Conservation (phyloP, 2,888 invertebrate species). For the Stenichneumon culpator region DNA sequence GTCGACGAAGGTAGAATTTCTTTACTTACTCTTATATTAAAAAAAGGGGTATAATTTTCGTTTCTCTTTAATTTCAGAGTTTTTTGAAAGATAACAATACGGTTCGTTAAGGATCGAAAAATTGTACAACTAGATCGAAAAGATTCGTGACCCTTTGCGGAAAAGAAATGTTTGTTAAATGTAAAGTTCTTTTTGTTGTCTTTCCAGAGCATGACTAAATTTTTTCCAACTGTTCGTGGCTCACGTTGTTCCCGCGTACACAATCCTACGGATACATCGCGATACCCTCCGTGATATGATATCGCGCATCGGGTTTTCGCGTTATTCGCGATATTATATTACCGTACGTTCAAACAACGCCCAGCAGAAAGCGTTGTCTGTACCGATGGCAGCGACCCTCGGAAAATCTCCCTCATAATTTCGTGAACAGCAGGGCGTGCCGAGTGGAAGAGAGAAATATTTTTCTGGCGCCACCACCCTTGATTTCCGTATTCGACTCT, state of each 20-base stretch:
- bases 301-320: conserved; percentile 1
- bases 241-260: background rate
- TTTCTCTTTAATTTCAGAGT: too few relatives aligned
- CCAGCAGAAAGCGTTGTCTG: conserved; percentile 20
- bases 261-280: background rate
- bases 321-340: conserved; percentile 18
- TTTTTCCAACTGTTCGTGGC: conserved; percentile 7
- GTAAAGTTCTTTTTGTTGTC: too few relatives aligned
- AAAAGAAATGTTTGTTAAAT: too few relatives aligned
- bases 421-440: background rate
- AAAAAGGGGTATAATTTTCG: too few relatives aligned
- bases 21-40: too few relatives aligned
- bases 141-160: too few relatives aligned
- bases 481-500: conserved; percentile 36
- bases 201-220: background rate
- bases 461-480: conserved; percentile 20
- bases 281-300: conserved; percentile 15
- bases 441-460: conserved; percentile 13
- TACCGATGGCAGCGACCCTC: background rate
- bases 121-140: too few relatives aligned
- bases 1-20: too few relatives aligned
- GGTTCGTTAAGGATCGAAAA: too few relatives aligned
- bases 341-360: conserved; percentile 23
- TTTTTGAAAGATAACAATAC: too few relatives aligned
- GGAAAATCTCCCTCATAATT: conserved; percentile 16